Evolutionary conservation across 2,888 invertebrate species (phyloP), one percentile per base, ranked within the genome.

Genomic region (Diarsia rubi): DNA sequence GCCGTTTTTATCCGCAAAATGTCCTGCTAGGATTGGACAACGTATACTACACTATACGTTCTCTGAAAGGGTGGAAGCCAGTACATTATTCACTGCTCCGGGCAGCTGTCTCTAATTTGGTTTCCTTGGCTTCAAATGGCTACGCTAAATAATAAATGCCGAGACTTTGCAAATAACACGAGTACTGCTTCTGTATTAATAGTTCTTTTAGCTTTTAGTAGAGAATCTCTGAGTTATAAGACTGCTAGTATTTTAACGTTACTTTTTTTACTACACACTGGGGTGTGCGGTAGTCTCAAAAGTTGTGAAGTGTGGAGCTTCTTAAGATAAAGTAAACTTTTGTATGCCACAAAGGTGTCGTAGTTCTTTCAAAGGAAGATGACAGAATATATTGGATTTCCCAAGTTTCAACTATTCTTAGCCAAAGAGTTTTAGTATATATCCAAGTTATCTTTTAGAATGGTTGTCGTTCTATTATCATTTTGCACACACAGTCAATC

Each of bases 41-140:
- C 66, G 24, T 74, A 80, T 68, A 65, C 69, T 24, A 31, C 71
- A 16, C 44, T 47, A 59, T 62, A 66, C 31, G 24, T 59, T 19
- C 42, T 21, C 54, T 24, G 45, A 44, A 82, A 77, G 79, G 79
- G 57, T 78, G 76, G 68, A 77, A 81, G 70, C 69, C 73, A 70
- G 84, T 84, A 82, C 76, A 86, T 88, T 85, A 87, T 80, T 88
- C 84, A 88, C 80, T 79, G 83, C 73, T 83, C 69, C 72, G 60
- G 72, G 71, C 85, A 86, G 85, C 79, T 88, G 86, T 83, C 80
- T 76, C 81, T 80, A 81, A 87, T 87, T 83, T 79, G 75, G 75
- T 87, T 87, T 82, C 75, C 75, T 75, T 78, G 70, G 68, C 71
- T 71, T 73, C 77, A 79, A 82, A 85, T 82, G 68, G 69, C 82